Base-by-base conservation (phyloP, 2,888 invertebrate genomes). In the Fissipunctia ypsillon region DNA sequence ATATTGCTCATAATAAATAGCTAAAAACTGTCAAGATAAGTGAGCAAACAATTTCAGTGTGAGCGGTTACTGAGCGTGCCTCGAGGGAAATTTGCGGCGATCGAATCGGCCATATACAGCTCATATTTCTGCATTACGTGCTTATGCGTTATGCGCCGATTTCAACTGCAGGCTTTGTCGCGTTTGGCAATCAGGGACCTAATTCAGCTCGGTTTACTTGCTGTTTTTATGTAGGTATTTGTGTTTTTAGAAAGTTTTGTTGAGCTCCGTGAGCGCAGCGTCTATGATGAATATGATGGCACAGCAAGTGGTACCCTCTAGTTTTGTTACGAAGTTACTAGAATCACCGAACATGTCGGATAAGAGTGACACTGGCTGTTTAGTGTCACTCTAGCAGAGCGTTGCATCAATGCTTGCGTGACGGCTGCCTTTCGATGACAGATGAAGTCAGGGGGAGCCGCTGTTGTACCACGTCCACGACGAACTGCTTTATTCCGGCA, bases 71-170 rank as follows among this genome's bases (percentile, higher is more conserved):
- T 71, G 64, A 65, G 70, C 35, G 54, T 63, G 48, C 74, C 90
- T 88, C 90, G 5, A 38, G 92, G 92, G 92, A 92, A 92, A 92
- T 92, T 89, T 84, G 81, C 83, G 84, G 80, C 84, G 87, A 89
- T 88, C 88, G 85, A 77, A 89, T 87, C 85, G 87, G 31, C 69
- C 84, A 84, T 85, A 87, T n/a, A 73, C 61, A 81, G 80, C 85
- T 89, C 88, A 90, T 90, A 90, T 90, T 89, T 90, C 86, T 89
- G 87, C 89, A 90, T 91, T 89, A 80, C 60, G 73, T 73, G 65
- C 75, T 56, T 69, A 78, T 54, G 63, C 41, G 60, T 50, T 73
- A 57, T 76, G 57, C 45, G 22, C 45, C 28, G 65, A 57, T 73
- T 83, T 77, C 31, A 50, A 68, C 64, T 80, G 38, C 60, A 70